Percentiles rank a stretch among this genome's conserved stretches.
Conservation (phyloP, 2,797 vertebrate species). For the Harpagifer antarcticus region DNA sequence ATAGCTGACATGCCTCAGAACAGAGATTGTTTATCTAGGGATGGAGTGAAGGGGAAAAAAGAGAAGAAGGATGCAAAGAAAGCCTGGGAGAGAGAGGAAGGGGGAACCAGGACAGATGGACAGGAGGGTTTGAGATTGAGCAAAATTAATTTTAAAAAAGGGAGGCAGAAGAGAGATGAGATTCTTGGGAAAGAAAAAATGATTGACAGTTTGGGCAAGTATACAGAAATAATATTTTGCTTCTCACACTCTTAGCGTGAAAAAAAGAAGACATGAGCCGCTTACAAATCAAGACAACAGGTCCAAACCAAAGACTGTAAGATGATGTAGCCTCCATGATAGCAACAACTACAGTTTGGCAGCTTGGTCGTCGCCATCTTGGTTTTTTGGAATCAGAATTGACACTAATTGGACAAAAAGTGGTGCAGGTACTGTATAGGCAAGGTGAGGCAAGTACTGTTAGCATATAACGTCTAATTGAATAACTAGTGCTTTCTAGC, state of each 20-base stretch:
- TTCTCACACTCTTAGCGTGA: slow-evolving; percentile 18
- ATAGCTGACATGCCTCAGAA: slow-evolving; percentile 81
- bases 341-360: too few relatives aligned
- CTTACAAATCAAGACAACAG: slow-evolving; percentile 20
- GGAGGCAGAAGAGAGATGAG: slow-evolving; percentile 33
- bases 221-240: slow-evolving; percentile 40
- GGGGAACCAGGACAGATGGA: slow-evolving; percentile 35
- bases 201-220: slow-evolving; percentile 29
- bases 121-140: slow-evolving; percentile 48
- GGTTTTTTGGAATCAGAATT: too few relatives aligned
- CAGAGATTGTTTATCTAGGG: slow-evolving; percentile 81
- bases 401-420: too few relatives aligned
- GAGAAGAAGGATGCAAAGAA: slow-evolving; percentile 59
- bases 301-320: slow-evolving; percentile 3
- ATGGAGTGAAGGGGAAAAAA: slow-evolving; percentile 50
- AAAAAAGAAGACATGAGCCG: not conserved
- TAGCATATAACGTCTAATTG: too few relatives aligned
- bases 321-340: too few relatives aligned
- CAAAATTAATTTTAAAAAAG: slow-evolving; percentile 38
- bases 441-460: too few relatives aligned
- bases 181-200: slow-evolving; percentile 56
- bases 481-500: too few relatives aligned
- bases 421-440: too few relatives aligned
- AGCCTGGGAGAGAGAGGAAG: slow-evolving; percentile 56
- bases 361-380: too few relatives aligned